Evolutionary conservation across 1,140 invertebrate genomes (phyloP).

Genomic region (Pseudomyrmex cubaensis): DNA sequence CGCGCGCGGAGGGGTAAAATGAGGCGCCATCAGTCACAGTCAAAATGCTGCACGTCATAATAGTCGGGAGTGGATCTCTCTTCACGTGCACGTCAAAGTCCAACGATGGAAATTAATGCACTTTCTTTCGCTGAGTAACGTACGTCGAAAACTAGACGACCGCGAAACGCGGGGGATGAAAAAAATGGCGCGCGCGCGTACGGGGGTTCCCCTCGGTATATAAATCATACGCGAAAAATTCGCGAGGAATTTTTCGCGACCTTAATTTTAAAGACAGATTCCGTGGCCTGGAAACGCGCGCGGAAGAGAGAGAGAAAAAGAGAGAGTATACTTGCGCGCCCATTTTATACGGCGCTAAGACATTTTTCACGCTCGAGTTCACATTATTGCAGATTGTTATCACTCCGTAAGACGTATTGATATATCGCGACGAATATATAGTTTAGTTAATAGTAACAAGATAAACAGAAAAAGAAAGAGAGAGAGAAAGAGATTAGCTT

Average conservation of each 20-base stretch:
- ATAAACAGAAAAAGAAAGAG: too few species aligned
- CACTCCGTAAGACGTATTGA: not conserved
- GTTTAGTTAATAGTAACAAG: not conserved
- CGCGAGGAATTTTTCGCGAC: not conserved
- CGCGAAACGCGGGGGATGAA: constrained; percentile 13
- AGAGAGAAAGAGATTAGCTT: constrained; percentile 17
- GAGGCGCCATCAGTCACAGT: constrained; percentile 69
- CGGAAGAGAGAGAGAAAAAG: not conserved
- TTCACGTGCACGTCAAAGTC: constrained; percentile 64
- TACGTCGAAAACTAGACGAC: constrained; percentile 27
- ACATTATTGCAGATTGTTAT: constrained; percentile 29
- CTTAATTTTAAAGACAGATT: constrained; percentile 8
- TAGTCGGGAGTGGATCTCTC: constrained; percentile 58
- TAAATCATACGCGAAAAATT: not conserved
- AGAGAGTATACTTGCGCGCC: too few species aligned
- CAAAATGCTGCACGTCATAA: constrained; percentile 60
- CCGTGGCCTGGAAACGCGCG: not conserved
- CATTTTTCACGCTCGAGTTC: constrained; percentile 11
- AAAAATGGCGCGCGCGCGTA: not conserved
- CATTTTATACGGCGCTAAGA: not conserved
- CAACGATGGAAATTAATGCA: constrained; percentile 65
- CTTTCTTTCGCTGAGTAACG: constrained; percentile 58
- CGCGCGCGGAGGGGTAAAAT: constrained; percentile 52
- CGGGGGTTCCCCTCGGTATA: not conserved
- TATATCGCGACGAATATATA: constrained; percentile 24